Evolutionary conservation across 2,797 vertebrate genomes (phyloP).

Genomic region (Crax fasciolata): DNA sequence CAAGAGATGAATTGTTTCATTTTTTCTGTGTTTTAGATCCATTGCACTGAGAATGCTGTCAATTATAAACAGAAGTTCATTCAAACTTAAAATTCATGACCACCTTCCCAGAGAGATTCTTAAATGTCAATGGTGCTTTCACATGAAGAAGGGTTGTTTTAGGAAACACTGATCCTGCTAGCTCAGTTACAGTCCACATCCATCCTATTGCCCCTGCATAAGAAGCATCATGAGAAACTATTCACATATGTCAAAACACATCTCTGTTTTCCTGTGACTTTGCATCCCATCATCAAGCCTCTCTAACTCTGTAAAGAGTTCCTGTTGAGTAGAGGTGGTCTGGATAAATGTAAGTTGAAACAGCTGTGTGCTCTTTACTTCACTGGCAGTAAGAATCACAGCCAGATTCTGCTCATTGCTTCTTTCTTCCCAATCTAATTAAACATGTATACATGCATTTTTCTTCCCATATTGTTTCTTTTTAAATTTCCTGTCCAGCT

Average conservation of each 20-base stretch:
- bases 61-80: neutral
- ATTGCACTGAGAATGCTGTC: neutral
- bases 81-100: neutral
- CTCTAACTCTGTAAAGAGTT: neutral
- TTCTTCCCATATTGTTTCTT: neutral
- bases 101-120: neutral
- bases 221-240: neutral
- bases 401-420: neutral
- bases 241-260: neutral
- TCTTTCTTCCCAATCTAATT: neutral
- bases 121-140: neutral
- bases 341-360: neutral
- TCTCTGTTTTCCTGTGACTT: neutral
- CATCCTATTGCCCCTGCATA: neutral
- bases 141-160: neutral
- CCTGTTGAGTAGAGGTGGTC: neutral
- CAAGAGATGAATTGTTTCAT: neutral
- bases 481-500: neutral
- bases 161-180: neutral
- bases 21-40: neutral
- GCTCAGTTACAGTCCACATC: neutral
- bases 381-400: neutral
- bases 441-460: neutral
- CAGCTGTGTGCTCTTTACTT: neutral
- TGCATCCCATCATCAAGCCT: neutral